Conservation (phyloP, 2,888 invertebrate species). For the Saturnia pavonia region DNA sequence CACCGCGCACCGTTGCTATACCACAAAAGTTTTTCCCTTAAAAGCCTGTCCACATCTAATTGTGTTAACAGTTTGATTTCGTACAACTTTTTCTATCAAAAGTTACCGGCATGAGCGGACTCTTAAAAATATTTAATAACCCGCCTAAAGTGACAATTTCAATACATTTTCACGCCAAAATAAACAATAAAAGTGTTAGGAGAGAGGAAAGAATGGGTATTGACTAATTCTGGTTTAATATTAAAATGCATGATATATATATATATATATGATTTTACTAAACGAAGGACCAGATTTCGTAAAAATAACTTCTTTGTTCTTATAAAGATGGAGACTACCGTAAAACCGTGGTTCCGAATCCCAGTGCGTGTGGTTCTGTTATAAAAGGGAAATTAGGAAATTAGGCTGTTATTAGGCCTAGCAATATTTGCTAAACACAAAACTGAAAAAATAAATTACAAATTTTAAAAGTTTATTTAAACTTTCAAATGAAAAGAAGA, state of each 20-base stretch:
- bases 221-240: too few species aligned
- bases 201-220: too few species aligned
- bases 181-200: not conserved
- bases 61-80: constrained; percentile 64
- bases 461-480: not conserved
- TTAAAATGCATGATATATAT: too few species aligned
- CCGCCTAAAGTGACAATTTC: constrained; percentile 64
- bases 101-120: constrained; percentile 53
- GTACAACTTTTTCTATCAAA: constrained; percentile 76
- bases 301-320: too few species aligned
- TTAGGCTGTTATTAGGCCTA: too few species aligned
- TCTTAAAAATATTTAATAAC: constrained; percentile 72
- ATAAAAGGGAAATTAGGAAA: too few species aligned
- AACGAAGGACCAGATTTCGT: too few species aligned
- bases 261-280: too few species aligned
- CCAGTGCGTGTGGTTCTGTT: too few species aligned
- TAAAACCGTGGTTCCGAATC: too few species aligned
- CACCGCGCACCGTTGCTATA: too few species aligned
- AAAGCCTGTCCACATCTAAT: constrained; percentile 45
- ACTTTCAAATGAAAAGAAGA: constrained; percentile 1
- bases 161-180: constrained; percentile 50
- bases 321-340: too few species aligned
- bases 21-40: not conserved
- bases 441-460: not conserved
- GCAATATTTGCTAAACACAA: not conserved